Conservation (phyloP, 1,140 invertebrate species). For the Drosophila kurseongensis region DNA sequence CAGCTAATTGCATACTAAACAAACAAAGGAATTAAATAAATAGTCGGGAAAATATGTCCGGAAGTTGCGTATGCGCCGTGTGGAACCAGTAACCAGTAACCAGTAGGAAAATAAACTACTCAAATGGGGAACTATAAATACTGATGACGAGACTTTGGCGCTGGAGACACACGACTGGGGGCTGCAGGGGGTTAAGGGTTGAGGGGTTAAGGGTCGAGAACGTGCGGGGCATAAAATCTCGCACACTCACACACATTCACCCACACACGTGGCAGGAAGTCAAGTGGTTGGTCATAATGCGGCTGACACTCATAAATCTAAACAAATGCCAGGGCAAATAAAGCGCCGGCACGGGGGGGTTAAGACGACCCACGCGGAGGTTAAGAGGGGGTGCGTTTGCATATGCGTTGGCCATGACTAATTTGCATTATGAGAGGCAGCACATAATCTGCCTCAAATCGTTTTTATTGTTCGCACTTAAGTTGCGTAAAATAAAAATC, state of each 20-base stretch:
- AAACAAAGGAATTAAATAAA: slow-evolving; percentile 28
- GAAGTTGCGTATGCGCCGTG: slow-evolving; percentile 77
- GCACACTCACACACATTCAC: slow-evolving; percentile 45
- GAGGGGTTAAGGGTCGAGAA: slow-evolving; percentile 19
- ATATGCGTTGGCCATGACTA: slow-evolving; percentile 80
- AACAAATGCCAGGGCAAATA: slow-evolving; percentile 72
- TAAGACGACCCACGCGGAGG: background rate
- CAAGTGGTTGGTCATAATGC: slow-evolving; percentile 83
- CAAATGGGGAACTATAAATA: slow-evolving; percentile 25
- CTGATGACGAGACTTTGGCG: slow-evolving; percentile 37
- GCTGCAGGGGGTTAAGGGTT: slow-evolving; percentile 10
- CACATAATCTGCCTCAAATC: slow-evolving; percentile 79
- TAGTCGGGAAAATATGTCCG: slow-evolving; percentile 44
- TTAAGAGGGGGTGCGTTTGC: slow-evolving; percentile 45
- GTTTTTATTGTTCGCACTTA: slow-evolving; percentile 84
- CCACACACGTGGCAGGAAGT: slow-evolving; percentile 81
- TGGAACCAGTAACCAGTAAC: slow-evolving; percentile 11
- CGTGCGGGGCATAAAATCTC: slow-evolving; percentile 77
- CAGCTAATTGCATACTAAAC: slow-evolving; percentile 29
- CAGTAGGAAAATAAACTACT: slow-evolving; percentile 11
- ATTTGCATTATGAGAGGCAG: slow-evolving; percentile 74
- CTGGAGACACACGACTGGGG: background rate
- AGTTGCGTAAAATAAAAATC: slow-evolving; percentile 84
- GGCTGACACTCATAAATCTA: slow-evolving; percentile 82
- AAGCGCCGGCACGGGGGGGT: slow-evolving; percentile 12